These are phyloP conservation scores for Pterostichus madidus DNA, from an alignment of 2,888 invertebrate genomes.

Conservation along the genomic window DNA sequence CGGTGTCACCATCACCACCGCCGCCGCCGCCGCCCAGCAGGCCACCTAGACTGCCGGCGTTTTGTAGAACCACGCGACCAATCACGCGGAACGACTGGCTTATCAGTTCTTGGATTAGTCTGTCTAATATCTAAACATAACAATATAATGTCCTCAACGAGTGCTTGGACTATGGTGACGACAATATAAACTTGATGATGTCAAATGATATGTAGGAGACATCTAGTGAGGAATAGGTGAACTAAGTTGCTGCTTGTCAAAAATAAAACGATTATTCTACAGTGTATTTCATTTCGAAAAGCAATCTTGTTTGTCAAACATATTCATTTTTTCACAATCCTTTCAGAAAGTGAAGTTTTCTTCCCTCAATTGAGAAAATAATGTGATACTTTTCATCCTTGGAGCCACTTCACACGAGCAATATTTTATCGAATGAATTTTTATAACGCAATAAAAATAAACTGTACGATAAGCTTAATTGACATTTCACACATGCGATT, in stretches of 20 bases:
- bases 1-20: constrained; percentile 76
- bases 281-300: background rate
- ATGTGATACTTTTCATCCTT: too few relatives aligned
- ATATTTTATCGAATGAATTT: too few relatives aligned
- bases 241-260: background rate
- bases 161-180: background rate
- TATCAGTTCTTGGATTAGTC: constrained; percentile 87
- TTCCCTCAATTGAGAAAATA: too few relatives aligned
- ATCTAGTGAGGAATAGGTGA: background rate
- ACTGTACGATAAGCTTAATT: too few relatives aligned
- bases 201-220: background rate
- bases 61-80: constrained; percentile 85
- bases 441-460: too few relatives aligned
- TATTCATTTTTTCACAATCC: too few relatives aligned
- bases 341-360: too few relatives aligned
- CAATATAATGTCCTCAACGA: background rate
- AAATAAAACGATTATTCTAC: too few relatives aligned
- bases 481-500: too few relatives aligned
- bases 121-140: constrained; percentile 85
- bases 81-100: constrained; percentile 86
- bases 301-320: too few relatives aligned
- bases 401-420: too few relatives aligned
- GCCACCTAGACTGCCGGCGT: constrained; percentile 79
- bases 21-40: constrained; percentile 77
- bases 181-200: background rate